Conservation (phyloP, 1,140 invertebrate species). For the Pollicipes pollicipes region DNA sequence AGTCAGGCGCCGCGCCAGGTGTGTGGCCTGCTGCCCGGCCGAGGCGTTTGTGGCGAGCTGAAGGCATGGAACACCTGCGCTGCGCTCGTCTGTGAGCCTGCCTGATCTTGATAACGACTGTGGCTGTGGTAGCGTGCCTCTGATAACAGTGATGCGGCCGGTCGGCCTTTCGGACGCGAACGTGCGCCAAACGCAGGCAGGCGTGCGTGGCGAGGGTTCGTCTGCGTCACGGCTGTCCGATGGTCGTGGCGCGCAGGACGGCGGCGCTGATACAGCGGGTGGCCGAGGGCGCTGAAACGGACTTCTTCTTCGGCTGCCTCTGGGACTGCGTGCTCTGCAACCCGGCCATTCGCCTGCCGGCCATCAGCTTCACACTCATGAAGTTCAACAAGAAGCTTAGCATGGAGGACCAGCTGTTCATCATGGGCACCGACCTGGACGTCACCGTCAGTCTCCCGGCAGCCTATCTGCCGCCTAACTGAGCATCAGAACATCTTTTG, state of each 20-base stretch:
- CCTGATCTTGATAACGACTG: too few species aligned
- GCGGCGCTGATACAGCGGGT: constrained; percentile 15
- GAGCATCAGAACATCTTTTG: too few species aligned
- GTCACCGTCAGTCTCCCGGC: constrained; percentile 43
- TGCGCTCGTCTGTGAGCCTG: too few species aligned
- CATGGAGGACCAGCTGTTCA: constrained; percentile 66
- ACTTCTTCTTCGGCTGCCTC: constrained; percentile 68
- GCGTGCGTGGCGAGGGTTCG: too few species aligned
- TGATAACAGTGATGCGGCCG: too few species aligned
- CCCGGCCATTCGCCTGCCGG: constrained; percentile 63
- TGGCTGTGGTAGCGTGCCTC: too few species aligned
- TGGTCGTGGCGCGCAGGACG: constrained; percentile 10
- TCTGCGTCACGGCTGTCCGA: neutral
- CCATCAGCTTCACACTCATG: constrained; percentile 56
- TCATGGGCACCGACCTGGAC: constrained; percentile 71
- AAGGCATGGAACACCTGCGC: too few species aligned
- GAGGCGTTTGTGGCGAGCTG: too few species aligned
- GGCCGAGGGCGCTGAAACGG: constrained; percentile 44
- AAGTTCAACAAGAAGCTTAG: constrained; percentile 65
- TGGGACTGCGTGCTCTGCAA: constrained; percentile 75
- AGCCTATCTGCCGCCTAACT: too few species aligned
- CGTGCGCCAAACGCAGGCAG: too few species aligned
- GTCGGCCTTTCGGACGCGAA: too few species aligned
- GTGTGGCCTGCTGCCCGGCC: constrained; percentile 60
- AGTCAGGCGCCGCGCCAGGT: constrained; percentile 40